Base-by-base conservation (phyloP, 92 coral and sea anemone species). In the Umimayanthus chanpuru region DNA sequence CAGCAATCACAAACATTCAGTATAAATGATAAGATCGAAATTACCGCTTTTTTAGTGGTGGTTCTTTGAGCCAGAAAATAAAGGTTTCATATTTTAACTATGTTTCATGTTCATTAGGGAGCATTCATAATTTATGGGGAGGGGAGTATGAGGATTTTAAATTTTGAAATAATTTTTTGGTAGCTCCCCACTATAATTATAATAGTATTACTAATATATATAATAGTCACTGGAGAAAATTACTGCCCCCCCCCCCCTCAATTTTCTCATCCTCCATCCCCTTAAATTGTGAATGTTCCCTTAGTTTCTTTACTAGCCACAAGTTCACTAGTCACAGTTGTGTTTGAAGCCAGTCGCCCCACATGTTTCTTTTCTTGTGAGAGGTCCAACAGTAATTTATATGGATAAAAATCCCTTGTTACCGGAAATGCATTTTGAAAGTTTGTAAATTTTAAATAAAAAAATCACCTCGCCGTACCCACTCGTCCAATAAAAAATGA, bases 301-400 rank as follows among this genome's bases (percentile, higher is more conserved):
- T 36, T 73, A 73, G 77, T 73, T 73, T 73, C 77, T 73, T 73
- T 32, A 73, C 44, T 73, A 73, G 41, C 77, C 39, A 73, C 77
- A 29, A 73, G 41, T 29, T 50, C 6, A 50, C 58, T 50, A 50
- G 58, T 50, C 58, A 50, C 15, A 50, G 58, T 50, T 50, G 58
- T 12, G 15, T 73, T 73, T 10, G 4, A 73, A 29, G 77, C 77
- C 77, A 29, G 20, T 28, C 25, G 44, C 6, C 6, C 32, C 77
- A 28, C 38, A 28, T 73, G 20, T 73, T 29, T 7, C n/a, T n/a
- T n/a, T n/a, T n/a, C n/a, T n/a, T n/a, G n/a, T n/a, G n/a, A n/a
- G n/a, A n/a, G n/a, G n/a, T 73, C 77, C 77, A 73, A 32, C 77
- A 73, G 18, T 73, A 32, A 73, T 73, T 73, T 73, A 15, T 73